Percentiles rank a stretch among this genome's conserved stretches.
Conservation (phyloP, 2,888 invertebrate species). For the Tetragonula carbonaria region DNA sequence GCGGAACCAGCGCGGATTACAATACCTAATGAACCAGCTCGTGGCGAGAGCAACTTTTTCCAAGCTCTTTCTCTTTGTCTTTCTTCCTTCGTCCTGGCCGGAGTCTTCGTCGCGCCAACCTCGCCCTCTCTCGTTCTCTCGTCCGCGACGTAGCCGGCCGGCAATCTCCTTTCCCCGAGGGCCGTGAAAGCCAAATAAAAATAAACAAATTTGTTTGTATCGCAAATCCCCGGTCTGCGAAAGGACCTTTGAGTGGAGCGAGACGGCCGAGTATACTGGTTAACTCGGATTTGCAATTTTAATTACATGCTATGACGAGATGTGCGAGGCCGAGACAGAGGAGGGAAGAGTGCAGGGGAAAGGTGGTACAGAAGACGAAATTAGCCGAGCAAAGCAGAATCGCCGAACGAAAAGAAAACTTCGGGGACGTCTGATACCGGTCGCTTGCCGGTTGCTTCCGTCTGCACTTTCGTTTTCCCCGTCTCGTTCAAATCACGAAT, state of each 20-base stretch:
- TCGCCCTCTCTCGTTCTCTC: conserved; percentile 42
- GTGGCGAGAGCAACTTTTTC: conserved; percentile 72
- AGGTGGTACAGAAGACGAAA: conserved; percentile 28
- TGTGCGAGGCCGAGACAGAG: conserved; percentile 49
- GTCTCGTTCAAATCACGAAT: not conserved
- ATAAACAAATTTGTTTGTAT: conserved; percentile 82
- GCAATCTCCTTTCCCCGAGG: conserved; percentile 65
- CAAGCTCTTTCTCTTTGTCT: conserved; percentile 60
- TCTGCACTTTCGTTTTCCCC: not conserved
- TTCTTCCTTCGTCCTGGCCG: conserved; percentile 31
- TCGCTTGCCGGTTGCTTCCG: not conserved
- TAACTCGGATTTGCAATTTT: conserved; percentile 82
- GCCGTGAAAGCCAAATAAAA: conserved; percentile 77
- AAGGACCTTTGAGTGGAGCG: conserved; percentile 74
- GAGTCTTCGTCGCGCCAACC: conserved; percentile 7
- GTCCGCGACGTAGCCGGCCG: conserved; percentile 51
- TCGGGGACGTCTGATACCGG: conserved; percentile 27
- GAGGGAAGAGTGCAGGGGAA: not conserved
- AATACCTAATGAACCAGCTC: conserved; percentile 83
- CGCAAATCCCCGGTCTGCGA: conserved; percentile 76
- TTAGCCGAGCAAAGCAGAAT: conserved; percentile 63
- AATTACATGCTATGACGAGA: conserved; percentile 73
- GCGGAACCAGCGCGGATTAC: conserved; percentile 80
- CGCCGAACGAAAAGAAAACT: conserved; percentile 58
- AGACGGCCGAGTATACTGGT: conserved; percentile 74